Conservation (phyloP, 2,113 vertebrate genomes). For the Thermophis baileyi region DNA sequence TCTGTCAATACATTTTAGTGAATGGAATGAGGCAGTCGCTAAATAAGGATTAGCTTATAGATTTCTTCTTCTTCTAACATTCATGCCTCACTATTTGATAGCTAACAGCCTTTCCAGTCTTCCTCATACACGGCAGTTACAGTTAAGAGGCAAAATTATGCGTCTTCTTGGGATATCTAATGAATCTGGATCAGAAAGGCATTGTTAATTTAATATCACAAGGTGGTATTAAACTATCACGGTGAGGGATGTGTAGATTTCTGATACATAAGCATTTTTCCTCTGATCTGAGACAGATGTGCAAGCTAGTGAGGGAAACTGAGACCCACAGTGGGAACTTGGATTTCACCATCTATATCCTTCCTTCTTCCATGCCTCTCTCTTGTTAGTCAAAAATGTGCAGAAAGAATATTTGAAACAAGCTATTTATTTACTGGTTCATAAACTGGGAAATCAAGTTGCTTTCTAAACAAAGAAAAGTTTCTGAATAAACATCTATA, state of each 20-base stretch:
- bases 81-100: background rate
- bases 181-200: background rate
- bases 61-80: background rate
- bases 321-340: background rate
- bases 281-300: background rate
- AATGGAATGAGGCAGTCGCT: background rate
- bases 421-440: background rate
- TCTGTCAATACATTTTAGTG: background rate
- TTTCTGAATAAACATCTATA: background rate
- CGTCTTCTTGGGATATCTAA: background rate
- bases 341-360: background rate
- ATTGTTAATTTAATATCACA: background rate
- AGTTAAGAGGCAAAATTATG: background rate
- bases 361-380: background rate
- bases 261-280: background rate
- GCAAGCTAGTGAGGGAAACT: background rate
- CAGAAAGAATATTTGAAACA: background rate
- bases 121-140: background rate
- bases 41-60: background rate
- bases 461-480: background rate
- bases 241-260: background rate
- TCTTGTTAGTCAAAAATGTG: background rate
- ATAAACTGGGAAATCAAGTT: background rate
- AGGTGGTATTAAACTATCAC: background rate
- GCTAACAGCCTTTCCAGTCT: background rate